phyloP scores from a whole-genome alignment of 2,113 vertebrate genomes.

The Eublepharis macularius region DNA sequence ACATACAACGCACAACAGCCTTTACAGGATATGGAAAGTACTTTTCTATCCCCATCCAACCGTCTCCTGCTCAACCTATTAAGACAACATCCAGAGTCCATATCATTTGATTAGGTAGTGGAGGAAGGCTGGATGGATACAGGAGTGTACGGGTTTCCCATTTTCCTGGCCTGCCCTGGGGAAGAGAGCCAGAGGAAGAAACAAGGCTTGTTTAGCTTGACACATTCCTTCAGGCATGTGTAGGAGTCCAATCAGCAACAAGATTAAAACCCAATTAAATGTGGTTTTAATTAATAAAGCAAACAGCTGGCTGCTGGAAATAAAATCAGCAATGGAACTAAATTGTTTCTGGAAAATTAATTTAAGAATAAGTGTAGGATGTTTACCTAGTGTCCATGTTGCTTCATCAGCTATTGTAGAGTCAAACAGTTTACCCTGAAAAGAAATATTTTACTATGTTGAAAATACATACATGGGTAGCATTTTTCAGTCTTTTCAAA shows the following conservation, averaged over 20 bases:
- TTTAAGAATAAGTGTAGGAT: slow-evolving; percentile 1
- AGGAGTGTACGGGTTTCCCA: neutral
- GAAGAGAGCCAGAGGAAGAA: neutral
- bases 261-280: neutral
- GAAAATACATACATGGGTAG: slow-evolving; percentile 9
- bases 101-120: neutral
- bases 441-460: slow-evolving; percentile 43
- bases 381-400: slow-evolving; percentile 93
- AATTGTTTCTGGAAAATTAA: neutral
- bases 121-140: too few species aligned
- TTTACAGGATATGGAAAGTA: neutral
- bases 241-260: neutral
- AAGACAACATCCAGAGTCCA: neutral
- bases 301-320: accelerated
- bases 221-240: neutral
- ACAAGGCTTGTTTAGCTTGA: neutral
- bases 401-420: slow-evolving; percentile 91
- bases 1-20: neutral
- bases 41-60: neutral
- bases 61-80: neutral
- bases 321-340: neutral
- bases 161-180: neutral
- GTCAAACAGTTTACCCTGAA: slow-evolving; percentile 91
- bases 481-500: neutral
- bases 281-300: neutral